These are phyloP conservation scores for Archaeoteleia sp. DNA, from an alignment of 2,888 invertebrate genomes.

Conservation along the genomic window DNA sequence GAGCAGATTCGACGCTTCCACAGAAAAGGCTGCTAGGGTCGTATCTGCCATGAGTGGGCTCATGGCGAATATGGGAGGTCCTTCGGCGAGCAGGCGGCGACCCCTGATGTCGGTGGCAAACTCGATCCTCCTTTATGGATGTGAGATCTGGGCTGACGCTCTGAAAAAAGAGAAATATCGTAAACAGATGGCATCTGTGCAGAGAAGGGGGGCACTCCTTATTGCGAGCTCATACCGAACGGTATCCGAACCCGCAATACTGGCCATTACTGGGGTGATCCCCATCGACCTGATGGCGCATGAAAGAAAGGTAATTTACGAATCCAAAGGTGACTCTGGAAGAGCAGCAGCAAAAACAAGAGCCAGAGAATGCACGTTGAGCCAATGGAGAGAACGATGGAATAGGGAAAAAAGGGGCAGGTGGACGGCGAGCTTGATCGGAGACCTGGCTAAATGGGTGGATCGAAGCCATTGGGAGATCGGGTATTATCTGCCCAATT, in stretches of 20 bases:
- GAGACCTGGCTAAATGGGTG: slow-evolving; percentile 24
- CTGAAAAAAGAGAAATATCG: neutral
- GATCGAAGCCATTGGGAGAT: slow-evolving; percentile 41
- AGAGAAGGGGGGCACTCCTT: too few species aligned
- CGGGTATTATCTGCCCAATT: slow-evolving; percentile 45
- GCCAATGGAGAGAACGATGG: slow-evolving; percentile 48
- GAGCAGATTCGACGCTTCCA: neutral
- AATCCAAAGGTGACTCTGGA: neutral
- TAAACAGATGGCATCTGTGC: too few species aligned
- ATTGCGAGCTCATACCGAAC: too few species aligned
- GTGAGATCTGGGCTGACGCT: slow-evolving; percentile 22
- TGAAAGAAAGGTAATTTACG: slow-evolving; percentile 17
- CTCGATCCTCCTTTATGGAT: slow-evolving; percentile 20
- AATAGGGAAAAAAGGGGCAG: slow-evolving; percentile 19
- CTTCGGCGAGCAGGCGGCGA: neutral
- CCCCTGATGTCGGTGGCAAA: slow-evolving; percentile 17
- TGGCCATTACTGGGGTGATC: too few species aligned
- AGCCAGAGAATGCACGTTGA: slow-evolving; percentile 3
- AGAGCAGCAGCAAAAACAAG: slow-evolving; percentile 2
- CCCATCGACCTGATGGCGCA: slow-evolving; percentile 1
- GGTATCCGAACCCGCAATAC: too few species aligned
- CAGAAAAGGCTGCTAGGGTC: neutral
- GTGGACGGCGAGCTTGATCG: slow-evolving; percentile 44
- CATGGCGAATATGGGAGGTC: neutral
- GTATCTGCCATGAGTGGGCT: neutral